Percentiles rank a stretch among this genome's conserved stretches.
These are phyloP conservation scores for Temnothorax rugatulus DNA, from an alignment of 2,888 invertebrate genomes.

Conservation along the genomic window DNA sequence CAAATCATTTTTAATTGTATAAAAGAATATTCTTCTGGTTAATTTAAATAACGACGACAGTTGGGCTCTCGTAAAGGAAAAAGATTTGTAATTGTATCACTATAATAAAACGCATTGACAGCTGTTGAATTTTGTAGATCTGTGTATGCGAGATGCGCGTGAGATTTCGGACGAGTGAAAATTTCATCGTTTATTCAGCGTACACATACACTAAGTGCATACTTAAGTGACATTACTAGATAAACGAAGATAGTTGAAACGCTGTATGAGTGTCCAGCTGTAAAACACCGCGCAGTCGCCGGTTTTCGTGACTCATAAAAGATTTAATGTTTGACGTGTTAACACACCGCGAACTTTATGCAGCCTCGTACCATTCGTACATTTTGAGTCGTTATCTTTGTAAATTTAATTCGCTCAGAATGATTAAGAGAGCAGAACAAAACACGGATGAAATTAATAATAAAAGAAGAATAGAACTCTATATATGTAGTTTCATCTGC, in stretches of 20 bases:
- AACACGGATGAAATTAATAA: slow-evolving; percentile 13
- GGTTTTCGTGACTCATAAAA: slow-evolving; percentile 11
- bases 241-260: slow-evolving; percentile 24
- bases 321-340: slow-evolving; percentile 20
- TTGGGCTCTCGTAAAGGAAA: neutral
- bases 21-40: neutral
- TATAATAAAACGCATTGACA: slow-evolving; percentile 1
- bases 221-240: slow-evolving; percentile 14
- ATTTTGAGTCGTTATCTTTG: neutral
- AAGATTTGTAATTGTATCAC: neutral
- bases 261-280: neutral
- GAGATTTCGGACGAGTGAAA: neutral
- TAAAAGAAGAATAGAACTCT: neutral
- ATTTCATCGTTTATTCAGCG: slow-evolving; percentile 30
- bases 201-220: slow-evolving; percentile 18
- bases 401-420: neutral
- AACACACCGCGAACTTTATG: neutral
- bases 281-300: slow-evolving; percentile 12
- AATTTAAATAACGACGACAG: neutral
- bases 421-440: neutral
- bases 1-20: neutral
- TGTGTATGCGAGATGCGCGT: neutral
- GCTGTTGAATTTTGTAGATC: neutral
- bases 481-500: neutral
- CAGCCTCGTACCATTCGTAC: neutral